Percentiles rank a stretch among this genome's conserved stretches.
These are phyloP conservation scores for Ichneumoninae sp. DNA, from an alignment of 2,888 invertebrate species.

Conservation along the genomic window DNA sequence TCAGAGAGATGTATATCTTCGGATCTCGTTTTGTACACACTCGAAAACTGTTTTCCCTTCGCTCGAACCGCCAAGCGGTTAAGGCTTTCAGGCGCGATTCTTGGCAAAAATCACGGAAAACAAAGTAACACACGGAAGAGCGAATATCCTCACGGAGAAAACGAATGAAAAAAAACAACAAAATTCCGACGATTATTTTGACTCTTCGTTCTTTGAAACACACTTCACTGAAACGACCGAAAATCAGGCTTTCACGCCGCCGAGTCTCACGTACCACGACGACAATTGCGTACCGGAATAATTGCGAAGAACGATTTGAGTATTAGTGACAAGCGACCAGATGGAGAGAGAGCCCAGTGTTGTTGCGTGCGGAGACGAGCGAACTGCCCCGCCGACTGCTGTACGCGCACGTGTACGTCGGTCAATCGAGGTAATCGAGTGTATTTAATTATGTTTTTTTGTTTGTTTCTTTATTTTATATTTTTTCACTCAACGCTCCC, in stretches of 20 bases:
- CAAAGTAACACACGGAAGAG: not conserved
- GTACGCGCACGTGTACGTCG: constrained; percentile 34
- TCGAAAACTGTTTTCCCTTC: not conserved
- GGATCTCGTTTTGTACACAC: not conserved
- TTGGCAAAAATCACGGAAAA: not conserved
- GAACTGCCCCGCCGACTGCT: not conserved
- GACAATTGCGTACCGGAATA: not conserved
- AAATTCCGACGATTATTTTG: constrained; percentile 1
- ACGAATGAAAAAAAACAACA: not conserved
- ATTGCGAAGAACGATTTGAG: not conserved
- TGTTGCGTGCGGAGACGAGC: not conserved
- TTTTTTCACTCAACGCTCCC: not conserved
- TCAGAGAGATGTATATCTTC: not conserved
- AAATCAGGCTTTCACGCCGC: constrained; percentile 13
- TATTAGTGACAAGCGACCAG: not conserved
- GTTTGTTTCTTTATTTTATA: not conserved
- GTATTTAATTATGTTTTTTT: not conserved
- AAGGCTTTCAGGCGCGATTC: not conserved
- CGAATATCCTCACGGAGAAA: not conserved
- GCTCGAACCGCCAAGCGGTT: too few species aligned
- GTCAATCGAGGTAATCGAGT: not conserved
- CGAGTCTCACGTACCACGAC: not conserved
- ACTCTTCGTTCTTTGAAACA: constrained; percentile 2
- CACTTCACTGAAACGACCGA: constrained; percentile 4
- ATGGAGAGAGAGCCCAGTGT: not conserved